Base-by-base conservation (phyloP, 2,113 vertebrate species). In the Ploceus nigricollis region DNA sequence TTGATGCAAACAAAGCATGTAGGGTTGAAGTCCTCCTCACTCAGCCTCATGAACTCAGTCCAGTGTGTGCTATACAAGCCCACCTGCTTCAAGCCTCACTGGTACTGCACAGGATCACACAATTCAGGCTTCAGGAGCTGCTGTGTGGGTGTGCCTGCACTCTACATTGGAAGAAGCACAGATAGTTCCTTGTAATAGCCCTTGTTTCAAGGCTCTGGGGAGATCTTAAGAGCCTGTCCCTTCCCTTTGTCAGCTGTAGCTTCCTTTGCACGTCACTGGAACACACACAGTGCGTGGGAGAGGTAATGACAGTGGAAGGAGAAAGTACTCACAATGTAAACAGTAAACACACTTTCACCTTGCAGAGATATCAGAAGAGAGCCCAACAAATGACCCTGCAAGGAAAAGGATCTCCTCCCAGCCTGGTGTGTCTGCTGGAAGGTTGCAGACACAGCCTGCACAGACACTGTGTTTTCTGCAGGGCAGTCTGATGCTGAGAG, bases 281-380 rank as follows among this genome's bases (percentile, higher is more conserved):
- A 93, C 79, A 93, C 71, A 73, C 39, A 30, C n/a, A 64, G 40
- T 61, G 86, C n/a, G 88, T 76, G 88, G 95, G 86, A 95, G 88
- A 92, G 61, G 80, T 91, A 89, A 78, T 56, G 80, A 86, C 48
- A 42, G 72, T 35, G 53, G 69, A 95, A 95, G 71, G 48, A 94
- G 79, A 96, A 97, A 92, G 69, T 65, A 64, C 40, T 92, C 60
- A 9, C 48, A 48, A 16, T 57, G 57, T 83, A 94, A 94, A 94
- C 83, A 84, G 42, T 81, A 96, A 95, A 95, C 70, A 84, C 39
- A 45, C 40, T 94, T 95, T 84, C 81, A 83, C 90, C 76, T 96
- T 86, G 57, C 80, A 63, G 22, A 61, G 69, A 53, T 87, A 91
- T 7, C 40, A 68, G 66, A 92, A 82, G 40, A 64, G 31, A 81